These are phyloP conservation scores for Camponotus pennsylvanicus DNA, from an alignment of 1,140 invertebrate species.

Conservation along the genomic window DNA sequence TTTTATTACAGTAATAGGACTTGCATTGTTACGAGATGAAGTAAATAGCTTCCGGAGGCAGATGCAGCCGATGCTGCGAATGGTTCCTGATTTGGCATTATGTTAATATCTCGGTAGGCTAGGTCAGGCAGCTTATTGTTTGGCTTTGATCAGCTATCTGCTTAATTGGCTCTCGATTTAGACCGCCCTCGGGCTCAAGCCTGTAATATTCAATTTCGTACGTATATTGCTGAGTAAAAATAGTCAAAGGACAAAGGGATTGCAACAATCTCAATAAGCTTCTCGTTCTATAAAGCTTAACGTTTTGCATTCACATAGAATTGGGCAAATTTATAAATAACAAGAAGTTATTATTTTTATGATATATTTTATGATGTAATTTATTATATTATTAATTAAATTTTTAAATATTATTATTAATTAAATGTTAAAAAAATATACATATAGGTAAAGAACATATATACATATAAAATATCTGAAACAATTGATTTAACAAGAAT, in stretches of 20 bases:
- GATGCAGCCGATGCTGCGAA: background rate
- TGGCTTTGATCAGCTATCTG: conserved; percentile 72
- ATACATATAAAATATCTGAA: background rate
- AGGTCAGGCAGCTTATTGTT: conserved; percentile 68
- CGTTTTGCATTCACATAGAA: background rate
- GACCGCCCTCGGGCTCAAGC: conserved; percentile 54
- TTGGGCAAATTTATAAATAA: conserved; percentile 27
- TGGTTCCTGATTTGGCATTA: conserved; percentile 51
- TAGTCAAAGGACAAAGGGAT: conserved; percentile 13
- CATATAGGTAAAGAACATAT: background rate
- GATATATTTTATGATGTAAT: background rate
- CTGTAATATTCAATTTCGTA: conserved; percentile 65
- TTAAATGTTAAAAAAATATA: background rate
- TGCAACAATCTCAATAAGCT: conserved; percentile 11
- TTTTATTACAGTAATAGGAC: background rate
- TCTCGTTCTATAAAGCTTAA: conserved; percentile 12
- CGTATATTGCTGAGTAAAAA: conserved; percentile 35
- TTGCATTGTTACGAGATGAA: background rate
- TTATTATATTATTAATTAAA: too few species aligned
- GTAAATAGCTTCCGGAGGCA: conserved; percentile 23
- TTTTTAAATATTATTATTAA: too few species aligned
- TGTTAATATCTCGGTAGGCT: conserved; percentile 56
- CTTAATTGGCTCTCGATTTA: conserved; percentile 67
- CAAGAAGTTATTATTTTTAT: conserved; percentile 21
- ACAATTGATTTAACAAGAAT: background rate